Evolutionary conservation across 2,888 invertebrate genomes (phyloP).

Genomic region (Eupithecia abbreviata): DNA sequence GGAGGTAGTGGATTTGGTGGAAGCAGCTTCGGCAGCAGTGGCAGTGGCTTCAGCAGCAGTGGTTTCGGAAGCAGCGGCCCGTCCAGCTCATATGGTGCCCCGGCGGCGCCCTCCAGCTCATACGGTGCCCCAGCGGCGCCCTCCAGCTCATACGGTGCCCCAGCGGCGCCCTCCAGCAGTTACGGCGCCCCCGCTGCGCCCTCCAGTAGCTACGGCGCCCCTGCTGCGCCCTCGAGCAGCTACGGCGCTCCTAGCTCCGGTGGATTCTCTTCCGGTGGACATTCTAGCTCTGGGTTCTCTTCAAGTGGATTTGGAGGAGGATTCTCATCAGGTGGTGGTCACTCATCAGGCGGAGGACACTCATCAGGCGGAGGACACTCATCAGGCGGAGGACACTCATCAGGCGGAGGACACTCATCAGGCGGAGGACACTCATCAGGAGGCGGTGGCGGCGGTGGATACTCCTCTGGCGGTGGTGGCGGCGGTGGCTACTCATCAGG

Average conservation of each 20-base stretch:
- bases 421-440: conserved; percentile 56
- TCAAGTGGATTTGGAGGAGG: conserved; percentile 49
- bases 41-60: conserved; percentile 58
- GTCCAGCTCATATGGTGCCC: conserved; percentile 70
- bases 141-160: conserved; percentile 58
- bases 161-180: conserved; percentile 62
- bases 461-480: conserved; percentile 49
- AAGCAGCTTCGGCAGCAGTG: conserved; percentile 49
- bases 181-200: conserved; percentile 63
- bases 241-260: conserved; percentile 67
- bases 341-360: conserved; percentile 48
- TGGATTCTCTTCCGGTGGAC: conserved; percentile 48
- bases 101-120: conserved; percentile 62
- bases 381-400: conserved; percentile 47
- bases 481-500: conserved; percentile 56
- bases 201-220: conserved; percentile 63
- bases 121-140: conserved; percentile 60
- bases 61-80: conserved; percentile 62
- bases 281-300: conserved; percentile 58
- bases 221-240: conserved; percentile 47
- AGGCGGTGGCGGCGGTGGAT: conserved; percentile 47
- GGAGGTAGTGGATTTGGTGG: conserved; percentile 62
- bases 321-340: conserved; percentile 52
- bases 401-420: conserved; percentile 42
- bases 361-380: conserved; percentile 49